phyloP scores from a whole-genome alignment of 2,888 invertebrate species.

The Pherbina coryleti region DNA sequence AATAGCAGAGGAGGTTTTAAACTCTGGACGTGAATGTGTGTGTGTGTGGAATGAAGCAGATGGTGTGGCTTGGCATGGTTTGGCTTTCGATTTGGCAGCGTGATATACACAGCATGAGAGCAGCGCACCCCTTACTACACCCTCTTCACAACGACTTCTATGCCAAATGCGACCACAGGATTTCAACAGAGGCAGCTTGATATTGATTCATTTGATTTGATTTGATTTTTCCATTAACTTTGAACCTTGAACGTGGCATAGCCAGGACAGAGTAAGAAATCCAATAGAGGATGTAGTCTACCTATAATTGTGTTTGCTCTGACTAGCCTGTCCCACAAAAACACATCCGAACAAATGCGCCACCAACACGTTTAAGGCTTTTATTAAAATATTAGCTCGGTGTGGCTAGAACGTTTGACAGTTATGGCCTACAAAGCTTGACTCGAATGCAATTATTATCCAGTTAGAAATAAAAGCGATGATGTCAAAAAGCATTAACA shows the following conservation, averaged over 20 bases:
- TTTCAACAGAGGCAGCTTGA: neutral
- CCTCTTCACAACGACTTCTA: neutral
- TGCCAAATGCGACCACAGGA: neutral
- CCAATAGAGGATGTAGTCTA: no score
- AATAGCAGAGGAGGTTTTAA: neutral
- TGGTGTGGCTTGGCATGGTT: neutral
- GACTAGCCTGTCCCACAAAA: neutral
- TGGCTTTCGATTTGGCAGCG: neutral
- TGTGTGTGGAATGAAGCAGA: neutral
- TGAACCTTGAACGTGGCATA: slow-evolving; percentile 15
- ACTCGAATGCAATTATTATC: slow-evolving; percentile 6
- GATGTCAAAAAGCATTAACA: neutral
- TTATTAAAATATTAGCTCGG: slow-evolving; percentile 3
- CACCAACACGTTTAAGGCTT: neutral
- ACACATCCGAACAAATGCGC: neutral
- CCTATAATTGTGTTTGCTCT: no score
- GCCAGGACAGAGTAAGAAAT: no score
- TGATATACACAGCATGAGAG: neutral
- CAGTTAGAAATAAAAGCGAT: neutral
- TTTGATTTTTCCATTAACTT: slow-evolving; percentile 34
- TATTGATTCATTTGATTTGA: slow-evolving; percentile 23
- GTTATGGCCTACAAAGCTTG: neutral
- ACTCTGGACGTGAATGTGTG: neutral
- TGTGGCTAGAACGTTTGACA: neutral
- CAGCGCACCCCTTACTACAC: neutral